phyloP scores from a whole-genome alignment of 2,113 vertebrate genomes.

The Oreochromis spilurus region DNA sequence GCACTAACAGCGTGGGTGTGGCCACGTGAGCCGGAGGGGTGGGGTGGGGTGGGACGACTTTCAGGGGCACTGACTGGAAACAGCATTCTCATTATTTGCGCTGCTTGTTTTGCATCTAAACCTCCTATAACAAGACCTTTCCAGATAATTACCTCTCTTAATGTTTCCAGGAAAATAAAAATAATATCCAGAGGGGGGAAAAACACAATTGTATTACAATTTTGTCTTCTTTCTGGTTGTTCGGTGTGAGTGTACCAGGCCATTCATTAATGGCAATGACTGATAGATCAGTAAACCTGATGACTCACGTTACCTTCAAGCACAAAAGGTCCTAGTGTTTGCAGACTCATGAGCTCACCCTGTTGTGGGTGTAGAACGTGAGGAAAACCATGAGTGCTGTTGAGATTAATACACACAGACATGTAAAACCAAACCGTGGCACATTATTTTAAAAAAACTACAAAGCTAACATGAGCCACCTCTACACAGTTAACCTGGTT shows the following conservation, averaged over 20 bases:
- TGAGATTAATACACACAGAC: not conserved
- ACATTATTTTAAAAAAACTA: not conserved
- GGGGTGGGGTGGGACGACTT: not conserved
- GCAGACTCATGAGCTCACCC: not conserved
- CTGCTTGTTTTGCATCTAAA: not conserved
- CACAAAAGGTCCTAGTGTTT: not conserved
- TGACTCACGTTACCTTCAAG: conserved; percentile 2
- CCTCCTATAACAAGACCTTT: conserved; percentile 9
- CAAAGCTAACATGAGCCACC: not conserved
- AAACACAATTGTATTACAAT: not conserved
- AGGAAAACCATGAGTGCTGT: not conserved
- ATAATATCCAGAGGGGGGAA: not conserved
- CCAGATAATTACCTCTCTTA: conserved; percentile 7
- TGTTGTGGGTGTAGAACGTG: not conserved
- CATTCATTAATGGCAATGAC: not conserved
- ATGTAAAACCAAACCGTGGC: not conserved
- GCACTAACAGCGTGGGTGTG: not conserved
- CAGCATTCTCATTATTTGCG: conserved; percentile 13
- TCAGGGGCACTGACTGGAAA: conserved; percentile 4
- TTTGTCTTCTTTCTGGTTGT: not conserved
- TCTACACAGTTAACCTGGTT: not conserved
- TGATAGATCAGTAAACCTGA: conserved; percentile 3
- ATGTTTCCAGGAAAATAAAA: not conserved
- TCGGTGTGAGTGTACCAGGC: not conserved
- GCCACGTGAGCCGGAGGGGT: not conserved